Evolutionary conservation across 2,113 vertebrate species (phyloP), one percentile per base, ranked within the genome.

Genomic region (Candoia aspera): DNA sequence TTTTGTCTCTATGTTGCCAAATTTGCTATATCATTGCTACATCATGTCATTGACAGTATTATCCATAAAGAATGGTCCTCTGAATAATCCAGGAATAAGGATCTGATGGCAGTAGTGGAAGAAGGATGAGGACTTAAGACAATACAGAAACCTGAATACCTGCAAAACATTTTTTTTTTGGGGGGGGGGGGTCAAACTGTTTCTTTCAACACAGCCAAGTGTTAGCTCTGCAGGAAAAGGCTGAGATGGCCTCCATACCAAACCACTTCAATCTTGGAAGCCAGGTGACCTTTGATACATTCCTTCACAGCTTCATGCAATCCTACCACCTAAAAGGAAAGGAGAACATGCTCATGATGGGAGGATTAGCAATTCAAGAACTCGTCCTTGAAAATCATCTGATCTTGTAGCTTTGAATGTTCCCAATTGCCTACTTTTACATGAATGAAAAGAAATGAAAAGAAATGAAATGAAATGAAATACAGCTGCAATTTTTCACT

Each of bases 401-500:
- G 15, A 0, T 17, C 19, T 17, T 10, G 5, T 57, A 24, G n/a
- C 83, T 57, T 17, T 49, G n/a, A 87, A 8, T n/a, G 37, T 64
- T 29, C 2, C 64, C 90, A 17, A 57, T 73, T 37, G 58, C 90
- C 90, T 23, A 60, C 11, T 73, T 62, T 0, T 0, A 8, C 1
- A n/a, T 4, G 84, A 58, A 33, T 92, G 68, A 49, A 49, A 49
- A 57, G 92, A 8, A 37, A 12, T 92, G 68, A 49, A 49, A 49
- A 57, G 92, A 8, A 37, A 12, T 60, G 92, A 8, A 37, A 12
- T 0, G 0, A 73, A 87, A 94, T 93, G 94, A 42, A 37, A 54
- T 57, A 2, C 0, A 3, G 73, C 85, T 85, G 93, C 93, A 93
- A 79, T 94, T 96, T 96, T 92, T 95, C 95, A 91, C 54, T 90